Conservation (phyloP, 2,797 vertebrate species). For the Pseudocheirus occidentalis region DNA sequence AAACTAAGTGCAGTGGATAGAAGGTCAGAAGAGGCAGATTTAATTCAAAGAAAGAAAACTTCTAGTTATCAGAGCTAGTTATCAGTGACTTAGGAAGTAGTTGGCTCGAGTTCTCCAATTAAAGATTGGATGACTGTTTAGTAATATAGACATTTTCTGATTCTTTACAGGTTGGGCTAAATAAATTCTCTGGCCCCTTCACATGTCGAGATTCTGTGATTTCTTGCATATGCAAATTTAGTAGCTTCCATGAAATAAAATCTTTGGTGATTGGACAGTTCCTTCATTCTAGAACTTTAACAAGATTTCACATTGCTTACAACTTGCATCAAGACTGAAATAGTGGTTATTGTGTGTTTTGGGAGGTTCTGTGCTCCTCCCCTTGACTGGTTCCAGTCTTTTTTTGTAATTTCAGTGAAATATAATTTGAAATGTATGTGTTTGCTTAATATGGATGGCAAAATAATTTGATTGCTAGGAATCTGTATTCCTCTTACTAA, state of each 20-base stretch:
- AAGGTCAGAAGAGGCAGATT: background rate
- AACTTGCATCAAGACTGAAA: too few species aligned
- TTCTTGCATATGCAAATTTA: background rate
- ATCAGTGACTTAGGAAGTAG: background rate
- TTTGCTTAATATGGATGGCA: too few species aligned
- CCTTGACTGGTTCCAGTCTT: too few species aligned
- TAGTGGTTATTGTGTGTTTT: too few species aligned
- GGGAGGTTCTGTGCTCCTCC: accelerated
- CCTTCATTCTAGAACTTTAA: too few species aligned
- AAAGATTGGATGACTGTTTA: background rate
- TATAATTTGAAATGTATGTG: too few species aligned
- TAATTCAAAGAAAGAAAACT: background rate
- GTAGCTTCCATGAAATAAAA: background rate
- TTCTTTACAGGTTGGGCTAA: background rate
- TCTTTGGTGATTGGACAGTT: too few species aligned
- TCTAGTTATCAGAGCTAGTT: background rate
- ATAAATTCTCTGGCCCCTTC: background rate
- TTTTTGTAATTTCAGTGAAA: too few species aligned
- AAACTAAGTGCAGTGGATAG: background rate
- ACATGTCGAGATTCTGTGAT: background rate
- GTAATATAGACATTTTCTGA: background rate
- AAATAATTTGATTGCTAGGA: too few species aligned
- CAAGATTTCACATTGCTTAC: too few species aligned
- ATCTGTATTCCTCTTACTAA: too few species aligned
- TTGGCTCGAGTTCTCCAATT: background rate